Evolutionary conservation across 2,888 invertebrate genomes (phyloP).

Genomic region (Acanthopleura granulata): DNA sequence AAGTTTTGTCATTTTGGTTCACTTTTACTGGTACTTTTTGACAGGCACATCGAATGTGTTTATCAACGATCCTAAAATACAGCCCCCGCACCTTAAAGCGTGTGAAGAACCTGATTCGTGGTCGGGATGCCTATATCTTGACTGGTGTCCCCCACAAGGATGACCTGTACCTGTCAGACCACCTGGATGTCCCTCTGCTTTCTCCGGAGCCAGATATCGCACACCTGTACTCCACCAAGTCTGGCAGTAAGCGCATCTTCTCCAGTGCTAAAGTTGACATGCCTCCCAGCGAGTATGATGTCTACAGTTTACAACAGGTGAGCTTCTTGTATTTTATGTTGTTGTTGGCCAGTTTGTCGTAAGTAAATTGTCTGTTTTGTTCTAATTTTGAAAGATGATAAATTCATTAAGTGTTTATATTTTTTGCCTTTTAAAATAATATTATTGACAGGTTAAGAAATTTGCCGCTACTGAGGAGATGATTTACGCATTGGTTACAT

Average conservation of each 20-base stretch:
- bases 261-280: conserved; percentile 62
- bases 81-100: conserved; percentile 64
- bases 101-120: conserved; percentile 65
- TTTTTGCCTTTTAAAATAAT: no score
- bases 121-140: conserved; percentile 67
- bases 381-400: no score
- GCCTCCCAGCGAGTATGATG: conserved; percentile 68
- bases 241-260: conserved; percentile 68
- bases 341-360: no score
- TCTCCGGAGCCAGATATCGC: conserved; percentile 67
- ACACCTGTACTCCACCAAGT: conserved; percentile 67
- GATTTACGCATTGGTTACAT: no score
- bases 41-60: conserved; percentile 68
- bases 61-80: conserved; percentile 67
- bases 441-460: no score
- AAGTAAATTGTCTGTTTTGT: no score
- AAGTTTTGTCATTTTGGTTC: not conserved
- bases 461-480: no score
- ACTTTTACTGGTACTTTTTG: conserved; percentile 21
- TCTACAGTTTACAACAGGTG: conserved; percentile 68
- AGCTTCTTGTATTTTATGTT: no score
- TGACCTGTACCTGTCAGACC: conserved; percentile 66
- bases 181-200: conserved; percentile 64
- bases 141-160: conserved; percentile 66
- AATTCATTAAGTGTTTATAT: no score